phyloP scores from a whole-genome alignment of 1,140 invertebrate species.

The Drosophila burlai region DNA sequence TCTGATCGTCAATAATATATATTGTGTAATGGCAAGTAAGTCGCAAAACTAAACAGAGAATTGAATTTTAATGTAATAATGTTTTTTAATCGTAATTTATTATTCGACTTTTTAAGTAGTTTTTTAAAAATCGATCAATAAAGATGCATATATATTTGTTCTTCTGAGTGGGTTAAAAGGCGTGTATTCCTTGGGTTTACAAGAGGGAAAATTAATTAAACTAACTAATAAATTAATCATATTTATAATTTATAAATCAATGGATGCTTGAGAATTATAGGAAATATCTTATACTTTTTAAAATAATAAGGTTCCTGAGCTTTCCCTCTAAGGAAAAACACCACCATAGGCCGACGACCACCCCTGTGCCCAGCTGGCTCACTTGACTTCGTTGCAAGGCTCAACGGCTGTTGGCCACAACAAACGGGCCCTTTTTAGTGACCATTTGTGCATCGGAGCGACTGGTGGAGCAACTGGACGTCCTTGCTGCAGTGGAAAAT shows the following conservation, averaged over 20 bases:
- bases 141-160: constrained; percentile 81
- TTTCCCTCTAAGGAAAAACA: constrained; percentile 8
- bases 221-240: no score
- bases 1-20: constrained; percentile 51
- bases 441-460: constrained; percentile 64
- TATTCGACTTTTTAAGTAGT: constrained; percentile 74
- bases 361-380: constrained; percentile 18
- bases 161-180: constrained; percentile 80
- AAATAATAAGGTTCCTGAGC: constrained; percentile 6
- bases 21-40: constrained; percentile 37
- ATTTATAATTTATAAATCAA: neutral
- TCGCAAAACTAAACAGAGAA: constrained; percentile 47
- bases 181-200: neutral
- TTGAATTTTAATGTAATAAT: constrained; percentile 58
- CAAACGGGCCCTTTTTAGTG: constrained; percentile 53
- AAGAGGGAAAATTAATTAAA: neutral
- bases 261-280: no score
- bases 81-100: constrained; percentile 66
- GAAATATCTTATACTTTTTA: neutral
- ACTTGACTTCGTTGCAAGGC: constrained; percentile 25
- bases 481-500: constrained; percentile 48
- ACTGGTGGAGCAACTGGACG: constrained; percentile 25
- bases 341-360: constrained; percentile 14
- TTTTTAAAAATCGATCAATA: constrained; percentile 76
- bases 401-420: constrained; percentile 47